Base-by-base conservation (phyloP, 2,797 vertebrate species). In the Ceryle rudis region DNA sequence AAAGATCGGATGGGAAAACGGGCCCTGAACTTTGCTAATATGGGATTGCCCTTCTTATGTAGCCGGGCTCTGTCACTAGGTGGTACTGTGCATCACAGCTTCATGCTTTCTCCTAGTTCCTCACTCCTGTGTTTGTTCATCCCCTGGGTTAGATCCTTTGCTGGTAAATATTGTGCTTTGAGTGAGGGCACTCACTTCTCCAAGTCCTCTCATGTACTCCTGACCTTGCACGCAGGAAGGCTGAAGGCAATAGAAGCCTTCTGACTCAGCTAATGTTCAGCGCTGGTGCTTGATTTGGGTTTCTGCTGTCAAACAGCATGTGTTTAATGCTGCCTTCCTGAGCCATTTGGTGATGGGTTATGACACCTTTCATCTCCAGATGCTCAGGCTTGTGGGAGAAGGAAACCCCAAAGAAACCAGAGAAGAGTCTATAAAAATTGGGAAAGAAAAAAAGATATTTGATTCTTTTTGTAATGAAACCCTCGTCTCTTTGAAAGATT, bases 11-110 rank as follows among this genome's bases (percentile, higher is more conserved):
- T 66, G 15, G 46, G 22, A 33, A 84, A 96, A n/a, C 0, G 0
- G 20, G 33, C 6, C 15, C 57, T 79, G 42, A 62, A 26, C 3
- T 92, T 89, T 21, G 29, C 25, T 51, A 54, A 39, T 0, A 1
- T 0, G 0, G 33, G n/a, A 19, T 21, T 94, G 86, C 73, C 85
- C 89, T 93, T 77, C 58, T 71, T 52, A 18, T 15, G 86, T 55
- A 95, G 79, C 92, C 18, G 5, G 54, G 82, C 80, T 95, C 84
- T 84, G 94, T 93, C 94, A 95, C 96, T 97, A 97, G 96, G 86
- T 96, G 95, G 96, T 97, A 95, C 90, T 95, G 93, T 96, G 89
- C 75, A 89, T 96, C 92, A 51, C 79, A 73, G 89, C 96, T 97
- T 95, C 0, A 0, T 67, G 87, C 52, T 82, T 86, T 44, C 42